These are phyloP conservation scores for Malacoraja senta DNA, from an alignment of 2,797 vertebrate genomes.

Conservation along the genomic window DNA sequence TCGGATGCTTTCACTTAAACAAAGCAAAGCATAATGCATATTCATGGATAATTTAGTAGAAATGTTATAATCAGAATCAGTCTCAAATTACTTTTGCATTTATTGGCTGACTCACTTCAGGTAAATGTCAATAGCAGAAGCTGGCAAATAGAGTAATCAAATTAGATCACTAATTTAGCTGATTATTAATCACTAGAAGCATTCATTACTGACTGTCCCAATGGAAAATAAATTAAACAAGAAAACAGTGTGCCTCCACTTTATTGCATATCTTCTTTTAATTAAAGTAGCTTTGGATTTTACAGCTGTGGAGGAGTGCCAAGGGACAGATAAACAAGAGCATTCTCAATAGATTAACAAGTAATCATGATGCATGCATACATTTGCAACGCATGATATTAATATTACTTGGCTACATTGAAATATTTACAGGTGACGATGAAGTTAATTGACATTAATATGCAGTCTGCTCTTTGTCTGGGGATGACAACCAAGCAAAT, in stretches of 20 bases:
- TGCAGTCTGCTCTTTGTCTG: not conserved
- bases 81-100: constrained; percentile 23
- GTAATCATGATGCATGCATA: not conserved
- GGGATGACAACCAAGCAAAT: not conserved
- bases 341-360: not conserved
- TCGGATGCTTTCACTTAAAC: not conserved
- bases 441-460: not conserved
- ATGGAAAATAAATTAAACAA: constrained; percentile 33
- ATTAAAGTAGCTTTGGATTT: constrained; percentile 33
- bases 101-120: not conserved
- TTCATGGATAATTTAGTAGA: not conserved
- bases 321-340: constrained; percentile 21
- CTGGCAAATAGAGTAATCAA: constrained; percentile 35
- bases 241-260: constrained; percentile 25
- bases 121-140: constrained; percentile 36
- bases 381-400: not conserved
- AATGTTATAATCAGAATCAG: constrained; percentile 3
- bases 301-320: constrained; percentile 8
- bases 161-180: constrained; percentile 35
- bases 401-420: not conserved
- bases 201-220: constrained; percentile 24
- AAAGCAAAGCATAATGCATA: not conserved
- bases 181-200: constrained; percentile 38
- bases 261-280: constrained; percentile 33
- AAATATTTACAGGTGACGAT: not conserved